Percentiles rank a stretch among this genome's conserved stretches.
phyloP scores from a whole-genome alignment of 2,888 invertebrate genomes.

The Ornithoptera priamus region DNA sequence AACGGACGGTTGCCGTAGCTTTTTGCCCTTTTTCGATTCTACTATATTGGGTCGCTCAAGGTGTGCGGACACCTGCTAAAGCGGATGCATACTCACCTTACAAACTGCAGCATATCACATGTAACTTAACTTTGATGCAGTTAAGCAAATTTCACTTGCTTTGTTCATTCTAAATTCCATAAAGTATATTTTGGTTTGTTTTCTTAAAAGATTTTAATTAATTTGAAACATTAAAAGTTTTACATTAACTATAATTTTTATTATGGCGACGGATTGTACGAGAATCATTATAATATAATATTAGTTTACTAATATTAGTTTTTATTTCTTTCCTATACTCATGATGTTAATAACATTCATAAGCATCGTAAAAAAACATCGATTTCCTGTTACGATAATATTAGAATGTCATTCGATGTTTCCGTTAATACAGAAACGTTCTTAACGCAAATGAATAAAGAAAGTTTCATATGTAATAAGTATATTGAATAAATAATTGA shows the following conservation, averaged over 20 bases:
- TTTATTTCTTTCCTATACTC: neutral
- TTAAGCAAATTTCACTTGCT: neutral
- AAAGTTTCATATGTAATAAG: slow-evolving; percentile 1
- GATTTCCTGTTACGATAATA: neutral
- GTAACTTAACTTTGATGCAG: neutral
- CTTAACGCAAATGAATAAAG: slow-evolving; percentile 7
- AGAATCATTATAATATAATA: neutral
- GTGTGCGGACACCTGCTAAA: slow-evolving; percentile 27
- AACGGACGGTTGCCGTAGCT: slow-evolving; percentile 15
- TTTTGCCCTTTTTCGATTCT: slow-evolving; percentile 22
- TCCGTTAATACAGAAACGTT: neutral
- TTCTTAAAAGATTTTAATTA: neutral
- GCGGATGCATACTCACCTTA: slow-evolving; percentile 18
- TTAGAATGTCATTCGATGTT: slow-evolving; percentile 8
- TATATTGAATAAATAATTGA: neutral
- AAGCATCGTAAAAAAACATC: neutral
- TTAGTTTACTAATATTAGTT: neutral
- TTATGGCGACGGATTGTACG: neutral
- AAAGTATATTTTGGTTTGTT: neutral
- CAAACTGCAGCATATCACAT: slow-evolving; percentile 4
- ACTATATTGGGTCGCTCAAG: slow-evolving; percentile 25
- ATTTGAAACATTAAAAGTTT: neutral
- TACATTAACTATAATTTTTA: neutral
- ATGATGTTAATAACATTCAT: neutral
- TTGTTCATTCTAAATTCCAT: neutral